Evolutionary conservation across 2,797 vertebrate species (phyloP), one percentile per base, ranked within the genome.

Genomic region (Sebastes paucispinis): DNA sequence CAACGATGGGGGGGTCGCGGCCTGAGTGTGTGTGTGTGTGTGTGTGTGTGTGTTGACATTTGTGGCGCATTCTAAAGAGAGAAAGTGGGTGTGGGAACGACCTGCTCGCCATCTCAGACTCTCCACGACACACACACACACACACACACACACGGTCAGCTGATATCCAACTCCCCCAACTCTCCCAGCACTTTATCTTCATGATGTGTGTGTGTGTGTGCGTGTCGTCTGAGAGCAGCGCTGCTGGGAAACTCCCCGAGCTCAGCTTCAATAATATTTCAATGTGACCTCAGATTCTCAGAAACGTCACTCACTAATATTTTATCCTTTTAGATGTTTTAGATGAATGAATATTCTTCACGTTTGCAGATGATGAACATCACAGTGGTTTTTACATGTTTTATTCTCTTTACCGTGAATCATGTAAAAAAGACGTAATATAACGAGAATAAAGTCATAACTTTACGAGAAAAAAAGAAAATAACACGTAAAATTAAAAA

Each of bases 41-140:
- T 83, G 75, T 83, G 74, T 74, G 80, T 82, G 75, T 83, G 74
- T 74, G 80, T 82, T 79, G 80, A 85, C 78, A 72, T 87, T 82
- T 86, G 76, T 75, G 79, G 69, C 69, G 73, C 87, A 89, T 90
- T 90, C 83, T 89, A 71, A 80, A 87, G 72, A 81, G 74, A 82
- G 87, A 79, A 29, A 62, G 91, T 84, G 86, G 90, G 90, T 87
- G 89, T 91, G 89, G 86, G 92, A 92, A 89, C 73, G 84, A 90
- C 86, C 88, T 77, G 71, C 80, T 78, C 69, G 31, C 72, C 88
- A 57, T 69, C 70, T 67, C 63, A 63, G 62, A 82, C 80, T 66
- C 71, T 72, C 62, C 39, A 3, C 12, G 25, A 83, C 88, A 76
- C 80, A 75, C 86, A 75, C 77, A 34, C 79, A 22, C 77, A 34